These are phyloP conservation scores for Grammomys dolichurus DNA, from an alignment of 2,113 vertebrate genomes.

Conservation along the genomic window DNA sequence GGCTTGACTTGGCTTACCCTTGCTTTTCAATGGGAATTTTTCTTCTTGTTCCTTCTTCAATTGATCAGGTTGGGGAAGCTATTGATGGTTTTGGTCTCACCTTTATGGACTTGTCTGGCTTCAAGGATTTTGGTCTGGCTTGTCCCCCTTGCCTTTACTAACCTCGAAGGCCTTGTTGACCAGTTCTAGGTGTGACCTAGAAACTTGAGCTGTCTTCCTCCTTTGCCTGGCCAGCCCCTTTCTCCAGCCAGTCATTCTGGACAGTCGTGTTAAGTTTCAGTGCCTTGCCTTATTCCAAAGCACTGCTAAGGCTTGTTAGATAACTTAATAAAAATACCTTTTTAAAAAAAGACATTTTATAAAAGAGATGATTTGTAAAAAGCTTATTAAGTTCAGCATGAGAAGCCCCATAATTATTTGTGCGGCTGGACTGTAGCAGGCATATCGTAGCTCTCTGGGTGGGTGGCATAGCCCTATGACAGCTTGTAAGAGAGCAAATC, in stretches of 20 bases:
- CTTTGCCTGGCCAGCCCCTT: neutral
- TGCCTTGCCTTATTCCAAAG: slow-evolving; percentile 33
- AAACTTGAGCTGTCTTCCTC: slow-evolving; percentile 14
- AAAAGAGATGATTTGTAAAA: slow-evolving; percentile 51
- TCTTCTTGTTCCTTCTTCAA: too few relatives aligned
- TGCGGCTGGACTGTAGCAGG: slow-evolving; percentile 54
- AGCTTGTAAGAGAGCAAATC: slow-evolving; percentile 60
- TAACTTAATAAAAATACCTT: neutral
- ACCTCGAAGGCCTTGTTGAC: neutral
- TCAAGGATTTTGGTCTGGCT: neutral
- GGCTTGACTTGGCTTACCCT: neutral
- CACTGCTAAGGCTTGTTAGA: slow-evolving; percentile 4
- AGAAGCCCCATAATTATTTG: slow-evolving; percentile 56
- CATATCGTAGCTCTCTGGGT: slow-evolving; percentile 52
- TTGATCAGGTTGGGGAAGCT: neutral
- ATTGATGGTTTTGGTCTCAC: neutral
- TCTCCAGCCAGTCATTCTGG: neutral
- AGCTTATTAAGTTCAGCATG: slow-evolving; percentile 49
- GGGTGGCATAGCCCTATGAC: slow-evolving; percentile 44
- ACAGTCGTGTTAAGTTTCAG: neutral
- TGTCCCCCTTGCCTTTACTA: neutral
- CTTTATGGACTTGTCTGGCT: neutral
- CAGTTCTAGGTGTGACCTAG: neutral
- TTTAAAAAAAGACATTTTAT: neutral
- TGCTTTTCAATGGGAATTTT: neutral